A percentile compares a stretch with the other conserved stretches of the same genome.
Conservation (phyloP, 2,113 vertebrate genomes). For the Saimiri boliviensis region DNA sequence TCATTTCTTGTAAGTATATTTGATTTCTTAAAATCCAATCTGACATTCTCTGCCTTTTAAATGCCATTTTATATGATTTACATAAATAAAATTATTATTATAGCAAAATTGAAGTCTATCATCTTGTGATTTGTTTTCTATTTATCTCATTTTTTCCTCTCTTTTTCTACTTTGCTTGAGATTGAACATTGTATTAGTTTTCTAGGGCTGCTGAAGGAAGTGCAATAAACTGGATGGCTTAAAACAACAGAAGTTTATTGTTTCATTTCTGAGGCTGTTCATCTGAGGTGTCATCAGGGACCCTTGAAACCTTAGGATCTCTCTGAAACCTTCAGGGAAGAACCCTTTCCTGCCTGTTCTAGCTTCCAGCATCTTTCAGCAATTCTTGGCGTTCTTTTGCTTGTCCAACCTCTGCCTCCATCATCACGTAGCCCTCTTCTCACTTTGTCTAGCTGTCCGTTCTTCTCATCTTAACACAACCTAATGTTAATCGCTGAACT, state of each 20-base stretch:
- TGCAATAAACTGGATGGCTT: background rate
- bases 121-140: background rate
- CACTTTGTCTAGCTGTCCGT: background rate
- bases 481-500: background rate
- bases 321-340: background rate
- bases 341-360: background rate
- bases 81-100: background rate
- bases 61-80: background rate
- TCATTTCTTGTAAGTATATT: background rate
- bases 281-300: background rate
- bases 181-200: background rate
- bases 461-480: background rate
- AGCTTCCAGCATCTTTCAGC: background rate
- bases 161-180: background rate
- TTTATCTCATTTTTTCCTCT: background rate
- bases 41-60: background rate
- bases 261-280: background rate
- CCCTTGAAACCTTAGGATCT: background rate
- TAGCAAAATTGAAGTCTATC: background rate
- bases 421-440: background rate
- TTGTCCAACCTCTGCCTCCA: background rate
- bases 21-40: background rate
- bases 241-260: background rate
- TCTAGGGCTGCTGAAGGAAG: background rate
- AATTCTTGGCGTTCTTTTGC: background rate